A percentile compares a stretch with the other conserved stretches of the same genome.
phyloP scores from a whole-genome alignment of 1,140 invertebrate species.

The Drosophila lacteicornis region DNA sequence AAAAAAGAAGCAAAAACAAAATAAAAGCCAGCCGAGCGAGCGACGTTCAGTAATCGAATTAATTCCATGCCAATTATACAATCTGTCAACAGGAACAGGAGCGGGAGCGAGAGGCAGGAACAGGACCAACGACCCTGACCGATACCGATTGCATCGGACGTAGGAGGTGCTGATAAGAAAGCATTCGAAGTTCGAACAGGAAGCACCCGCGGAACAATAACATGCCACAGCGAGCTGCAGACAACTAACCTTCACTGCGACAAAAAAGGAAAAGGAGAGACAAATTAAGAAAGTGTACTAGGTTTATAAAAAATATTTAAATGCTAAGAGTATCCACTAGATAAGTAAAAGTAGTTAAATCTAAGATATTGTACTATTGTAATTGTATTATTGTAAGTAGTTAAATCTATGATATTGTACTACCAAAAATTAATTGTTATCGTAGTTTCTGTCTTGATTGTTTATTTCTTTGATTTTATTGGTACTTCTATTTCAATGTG shows the following conservation, averaged over 20 bases:
- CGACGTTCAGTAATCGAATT: slow-evolving; percentile 35
- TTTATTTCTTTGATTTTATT: too few relatives aligned
- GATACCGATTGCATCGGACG: slow-evolving; percentile 22
- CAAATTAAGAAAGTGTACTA: not conserved
- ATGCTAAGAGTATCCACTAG: not conserved
- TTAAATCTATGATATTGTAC: too few relatives aligned
- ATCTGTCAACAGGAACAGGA: slow-evolving; percentile 51
- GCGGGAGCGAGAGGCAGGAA: too few relatives aligned
- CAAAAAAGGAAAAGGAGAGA: not conserved
- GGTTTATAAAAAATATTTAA: not conserved
- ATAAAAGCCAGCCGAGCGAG: slow-evolving; percentile 21
- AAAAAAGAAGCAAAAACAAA: slow-evolving; percentile 10
- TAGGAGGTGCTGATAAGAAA: slow-evolving; percentile 60
- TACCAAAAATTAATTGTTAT: too few relatives aligned
- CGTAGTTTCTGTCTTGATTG: too few relatives aligned
- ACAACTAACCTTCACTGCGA: slow-evolving; percentile 16
- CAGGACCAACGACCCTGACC: slow-evolving; percentile 50
- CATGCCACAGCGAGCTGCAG: slow-evolving; percentile 11
- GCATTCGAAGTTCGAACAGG: slow-evolving; percentile 61
- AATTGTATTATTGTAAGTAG: too few relatives aligned
- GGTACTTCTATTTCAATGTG: too few relatives aligned
- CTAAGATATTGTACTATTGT: too few relatives aligned
- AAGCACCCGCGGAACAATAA: slow-evolving; percentile 60
- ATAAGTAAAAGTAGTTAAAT: too few relatives aligned
- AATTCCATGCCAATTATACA: slow-evolving; percentile 54